Conservation (phyloP, 2,113 vertebrate species). For the Actenoides hombroni region DNA sequence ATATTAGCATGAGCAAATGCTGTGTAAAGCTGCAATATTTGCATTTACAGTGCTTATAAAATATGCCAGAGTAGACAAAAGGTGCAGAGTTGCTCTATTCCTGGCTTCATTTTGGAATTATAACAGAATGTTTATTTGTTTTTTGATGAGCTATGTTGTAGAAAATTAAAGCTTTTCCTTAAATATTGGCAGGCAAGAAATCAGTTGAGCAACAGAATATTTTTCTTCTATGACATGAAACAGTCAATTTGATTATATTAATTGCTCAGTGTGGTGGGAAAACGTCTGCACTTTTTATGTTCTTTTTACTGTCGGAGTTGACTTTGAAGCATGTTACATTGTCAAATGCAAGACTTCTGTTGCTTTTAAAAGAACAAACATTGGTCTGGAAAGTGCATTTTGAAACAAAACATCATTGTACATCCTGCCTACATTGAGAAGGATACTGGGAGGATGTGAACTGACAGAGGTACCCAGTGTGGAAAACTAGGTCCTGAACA, state of each 20-base stretch:
- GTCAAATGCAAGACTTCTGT: background rate
- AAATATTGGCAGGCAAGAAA: background rate
- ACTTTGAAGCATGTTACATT: background rate
- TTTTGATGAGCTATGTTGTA: background rate
- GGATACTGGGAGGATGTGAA: background rate
- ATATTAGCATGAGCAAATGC: background rate
- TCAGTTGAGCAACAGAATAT: background rate
- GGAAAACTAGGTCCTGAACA: background rate
- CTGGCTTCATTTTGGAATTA: background rate
- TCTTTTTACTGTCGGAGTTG: background rate
- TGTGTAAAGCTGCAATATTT: background rate
- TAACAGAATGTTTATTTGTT: background rate
- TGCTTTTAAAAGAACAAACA: background rate
- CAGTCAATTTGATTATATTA: background rate
- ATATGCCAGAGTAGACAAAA: background rate
- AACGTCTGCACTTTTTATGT: background rate
- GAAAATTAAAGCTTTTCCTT: background rate
- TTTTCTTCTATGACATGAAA: background rate
- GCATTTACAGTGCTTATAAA: background rate
- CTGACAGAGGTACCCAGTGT: background rate
- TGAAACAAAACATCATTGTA: background rate
- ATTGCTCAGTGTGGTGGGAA: background rate
- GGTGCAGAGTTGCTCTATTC: background rate
- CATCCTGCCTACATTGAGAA: background rate
- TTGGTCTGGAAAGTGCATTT: background rate